A percentile compares a stretch with the other conserved stretches of the same genome.
Evolutionary conservation across 2,113 vertebrate genomes (phyloP).

Genomic region (Sus scrofa): DNA sequence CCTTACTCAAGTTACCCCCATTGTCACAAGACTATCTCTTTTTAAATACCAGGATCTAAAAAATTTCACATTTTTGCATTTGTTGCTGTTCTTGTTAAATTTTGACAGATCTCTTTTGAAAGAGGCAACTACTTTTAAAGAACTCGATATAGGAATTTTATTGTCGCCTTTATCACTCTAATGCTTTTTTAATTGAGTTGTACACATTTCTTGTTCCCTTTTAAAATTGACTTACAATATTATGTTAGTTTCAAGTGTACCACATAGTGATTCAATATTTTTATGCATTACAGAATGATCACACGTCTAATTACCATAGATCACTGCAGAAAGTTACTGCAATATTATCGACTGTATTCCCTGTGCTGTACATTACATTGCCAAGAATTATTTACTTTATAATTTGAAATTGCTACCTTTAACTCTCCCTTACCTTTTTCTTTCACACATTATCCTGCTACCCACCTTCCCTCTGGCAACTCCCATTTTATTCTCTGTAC

Average conservation of each 20-base stretch:
- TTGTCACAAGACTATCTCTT: constrained; percentile 15
- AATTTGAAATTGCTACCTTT: background rate
- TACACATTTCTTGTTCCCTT: background rate
- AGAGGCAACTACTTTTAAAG: background rate
- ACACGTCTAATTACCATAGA: background rate
- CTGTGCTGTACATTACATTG: background rate
- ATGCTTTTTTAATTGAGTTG: background rate
- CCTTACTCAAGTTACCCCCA: background rate
- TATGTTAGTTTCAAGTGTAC: background rate
- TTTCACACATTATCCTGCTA: background rate
- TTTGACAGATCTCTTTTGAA: background rate
- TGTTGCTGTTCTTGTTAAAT: background rate
- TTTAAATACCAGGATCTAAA: background rate
- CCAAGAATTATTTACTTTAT: background rate
- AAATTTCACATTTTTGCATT: background rate
- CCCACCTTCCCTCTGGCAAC: background rate
- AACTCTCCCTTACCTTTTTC: background rate
- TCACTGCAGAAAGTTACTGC: background rate
- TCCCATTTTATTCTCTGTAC: background rate
- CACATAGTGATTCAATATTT: background rate
- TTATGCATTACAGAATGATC: background rate
- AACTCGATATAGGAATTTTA: background rate
- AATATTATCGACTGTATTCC: background rate
- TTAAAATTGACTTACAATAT: background rate
- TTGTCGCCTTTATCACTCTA: background rate